Percentiles rank a stretch among this genome's conserved stretches.
Evolutionary conservation across 2,797 vertebrate species (phyloP).

Genomic region (Caiman crocodilus): DNA sequence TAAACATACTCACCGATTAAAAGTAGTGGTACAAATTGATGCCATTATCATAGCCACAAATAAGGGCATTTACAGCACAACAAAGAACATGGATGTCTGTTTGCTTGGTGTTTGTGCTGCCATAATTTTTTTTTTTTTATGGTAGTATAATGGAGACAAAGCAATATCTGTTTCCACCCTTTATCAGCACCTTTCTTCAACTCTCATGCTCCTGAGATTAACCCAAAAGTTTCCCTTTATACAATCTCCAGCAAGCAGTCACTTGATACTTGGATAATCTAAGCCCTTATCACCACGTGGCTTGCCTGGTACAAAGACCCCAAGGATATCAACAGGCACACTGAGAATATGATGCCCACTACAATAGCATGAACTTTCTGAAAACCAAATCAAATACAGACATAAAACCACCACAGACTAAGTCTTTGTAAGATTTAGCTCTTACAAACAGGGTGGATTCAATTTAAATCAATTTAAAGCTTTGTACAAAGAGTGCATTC

Average conservation of each 20-base stretch:
- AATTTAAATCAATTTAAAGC: too few relatives aligned
- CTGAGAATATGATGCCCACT: neutral
- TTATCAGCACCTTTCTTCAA: neutral
- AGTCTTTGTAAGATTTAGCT: neutral
- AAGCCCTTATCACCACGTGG: neutral
- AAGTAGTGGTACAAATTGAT: too few relatives aligned
- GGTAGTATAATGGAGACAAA: too few relatives aligned
- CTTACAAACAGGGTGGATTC: too few relatives aligned
- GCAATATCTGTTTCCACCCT: too few relatives aligned
- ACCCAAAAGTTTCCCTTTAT: neutral
- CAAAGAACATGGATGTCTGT: too few relatives aligned
- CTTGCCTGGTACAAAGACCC: neutral
- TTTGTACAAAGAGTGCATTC: too few relatives aligned
- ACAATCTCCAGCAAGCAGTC: neutral
- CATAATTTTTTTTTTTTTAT: too few relatives aligned
- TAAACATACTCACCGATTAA: too few relatives aligned
- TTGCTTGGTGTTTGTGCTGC: too few relatives aligned
- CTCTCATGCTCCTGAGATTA: neutral
- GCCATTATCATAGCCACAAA: too few relatives aligned
- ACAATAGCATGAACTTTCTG: neutral
- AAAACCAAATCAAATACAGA: neutral
- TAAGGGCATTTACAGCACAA: too few relatives aligned
- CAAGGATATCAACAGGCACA: neutral
- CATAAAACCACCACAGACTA: neutral
- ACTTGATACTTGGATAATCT: neutral